Evolutionary conservation across 35 echinoderm and acorn worm species (phyloP).

Genomic region (Stichopus chloronotus): DNA sequence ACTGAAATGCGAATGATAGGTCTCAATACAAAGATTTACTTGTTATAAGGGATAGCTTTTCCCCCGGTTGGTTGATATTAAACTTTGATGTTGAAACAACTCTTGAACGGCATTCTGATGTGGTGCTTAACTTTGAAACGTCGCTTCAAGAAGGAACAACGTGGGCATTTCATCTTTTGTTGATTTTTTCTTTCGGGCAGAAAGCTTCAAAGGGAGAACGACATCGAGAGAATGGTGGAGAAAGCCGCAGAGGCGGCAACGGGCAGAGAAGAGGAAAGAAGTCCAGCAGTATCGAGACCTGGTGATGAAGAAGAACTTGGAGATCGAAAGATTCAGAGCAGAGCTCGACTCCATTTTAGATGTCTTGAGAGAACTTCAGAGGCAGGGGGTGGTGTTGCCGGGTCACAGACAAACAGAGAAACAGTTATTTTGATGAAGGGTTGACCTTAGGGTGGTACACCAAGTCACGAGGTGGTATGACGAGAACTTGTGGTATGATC

Average conservation of each 20-base stretch:
- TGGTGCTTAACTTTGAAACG: too few relatives aligned
- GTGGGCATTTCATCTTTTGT: too few relatives aligned
- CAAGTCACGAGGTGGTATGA: too few relatives aligned
- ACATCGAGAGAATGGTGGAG: constrained; percentile 72
- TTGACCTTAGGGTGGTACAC: background rate
- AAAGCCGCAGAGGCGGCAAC: constrained; percentile 72
- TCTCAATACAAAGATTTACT: too few relatives aligned
- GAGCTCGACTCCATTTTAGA: constrained; percentile 89
- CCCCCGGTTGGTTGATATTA: too few relatives aligned
- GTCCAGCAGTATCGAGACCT: constrained; percentile 62
- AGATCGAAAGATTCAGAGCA: constrained; percentile 86
- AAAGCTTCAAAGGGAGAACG: constrained; percentile 62
- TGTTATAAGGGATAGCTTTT: too few relatives aligned
- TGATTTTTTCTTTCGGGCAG: background rate
- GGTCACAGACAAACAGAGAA: constrained; percentile 48
- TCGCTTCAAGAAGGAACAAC: too few relatives aligned
- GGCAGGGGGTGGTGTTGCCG: constrained; percentile 89
- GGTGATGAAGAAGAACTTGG: constrained; percentile 77
- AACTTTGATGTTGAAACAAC: too few relatives aligned
- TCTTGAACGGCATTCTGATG: too few relatives aligned
- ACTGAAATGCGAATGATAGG: too few relatives aligned
- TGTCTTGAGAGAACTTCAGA: constrained; percentile 81
- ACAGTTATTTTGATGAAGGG: background rate
- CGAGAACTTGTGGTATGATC: too few relatives aligned
- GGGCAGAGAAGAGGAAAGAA: constrained; percentile 76